Evolutionary conservation across 2,113 vertebrate genomes (phyloP).

Genomic region (Eurypyga helias): DNA sequence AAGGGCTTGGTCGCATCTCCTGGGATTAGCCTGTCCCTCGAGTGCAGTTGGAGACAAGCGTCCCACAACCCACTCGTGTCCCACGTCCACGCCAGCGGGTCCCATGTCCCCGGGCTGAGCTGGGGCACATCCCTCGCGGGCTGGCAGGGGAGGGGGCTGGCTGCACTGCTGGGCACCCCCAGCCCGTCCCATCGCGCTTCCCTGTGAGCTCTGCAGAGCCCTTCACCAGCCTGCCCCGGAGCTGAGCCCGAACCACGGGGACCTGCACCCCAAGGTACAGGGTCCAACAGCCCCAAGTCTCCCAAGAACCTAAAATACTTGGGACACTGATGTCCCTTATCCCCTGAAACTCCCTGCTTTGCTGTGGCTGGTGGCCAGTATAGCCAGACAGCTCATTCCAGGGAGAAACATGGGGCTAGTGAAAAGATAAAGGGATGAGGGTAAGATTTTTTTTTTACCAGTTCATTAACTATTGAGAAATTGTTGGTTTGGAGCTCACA

Average conservation of each 20-base stretch:
- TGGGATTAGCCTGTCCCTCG: rapidly evolving
- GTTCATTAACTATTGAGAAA: neutral
- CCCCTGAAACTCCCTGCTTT: neutral
- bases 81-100: rapidly evolving
- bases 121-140: rapidly evolving
- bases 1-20: neutral
- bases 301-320: neutral
- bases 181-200: neutral
- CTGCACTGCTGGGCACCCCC: neutral
- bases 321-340: neutral
- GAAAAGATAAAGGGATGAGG: neutral
- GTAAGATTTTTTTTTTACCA: neutral
- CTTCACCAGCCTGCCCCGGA: neutral
- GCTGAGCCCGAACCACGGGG: rapidly evolving
- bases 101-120: rapidly evolving
- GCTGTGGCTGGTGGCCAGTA: neutral
- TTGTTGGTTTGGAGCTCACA: neutral
- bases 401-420: rapidly evolving
- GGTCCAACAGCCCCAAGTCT: neutral
- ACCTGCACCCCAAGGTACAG: neutral
- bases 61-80: rapidly evolving
- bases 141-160: rapidly evolving
- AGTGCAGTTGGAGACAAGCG: rapidly evolving
- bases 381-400: neutral
- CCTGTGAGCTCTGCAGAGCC: neutral